Base-by-base conservation (phyloP, 35 echinoderm and acorn worm genomes). In the Chiridota heheva region DNA sequence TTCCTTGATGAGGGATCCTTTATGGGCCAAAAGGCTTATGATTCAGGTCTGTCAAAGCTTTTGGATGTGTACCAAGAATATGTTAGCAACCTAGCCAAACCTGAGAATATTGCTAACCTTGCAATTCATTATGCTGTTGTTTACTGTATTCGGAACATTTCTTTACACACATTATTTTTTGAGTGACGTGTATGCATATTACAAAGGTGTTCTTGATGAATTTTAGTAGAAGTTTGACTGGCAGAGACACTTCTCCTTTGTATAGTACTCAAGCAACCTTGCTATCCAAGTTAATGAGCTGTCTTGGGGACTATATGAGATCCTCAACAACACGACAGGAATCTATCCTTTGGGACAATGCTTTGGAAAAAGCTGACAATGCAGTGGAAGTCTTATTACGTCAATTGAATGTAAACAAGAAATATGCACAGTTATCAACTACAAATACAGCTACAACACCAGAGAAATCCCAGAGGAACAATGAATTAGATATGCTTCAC, bases 81-180 rank as follows among this genome's bases (percentile, higher is more conserved):
- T 27, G 28, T 70, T 42, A 12, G 12, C 6, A 27, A 70, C 7
- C 67, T 18, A 70, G 67, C 67, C 33, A 70, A 70, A 6, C 67
- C 40, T n/a, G 1, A 70, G 29, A 70, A 70, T 70, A 27, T 70
- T 37, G 15, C n/a, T n/a, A n/a, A n/a, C n/a, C n/a, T n/a, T n/a
- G n/a, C 37, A 36, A 13, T 70, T 70, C 67, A 70, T 38, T 18
- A 42, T 70, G 67, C 67, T 70, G 28, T 70, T 70, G 67, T 70
- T 39, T 70, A 70, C 28, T 70, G 67, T 27, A 13, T 70, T 2
- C 67, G 45, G 36, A 70, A 42, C 16, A 22, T 70, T 3, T 41
- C 28, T 3, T n/a, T 16, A 27, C 67, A 42, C 28, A 13, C 37
- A 70, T 20, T 42, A 16, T 70, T 70, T 42, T 8, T 70, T 70